Evolutionary conservation across 2,797 vertebrate species (phyloP).

Genomic region (Cyclopterus lumpus): DNA sequence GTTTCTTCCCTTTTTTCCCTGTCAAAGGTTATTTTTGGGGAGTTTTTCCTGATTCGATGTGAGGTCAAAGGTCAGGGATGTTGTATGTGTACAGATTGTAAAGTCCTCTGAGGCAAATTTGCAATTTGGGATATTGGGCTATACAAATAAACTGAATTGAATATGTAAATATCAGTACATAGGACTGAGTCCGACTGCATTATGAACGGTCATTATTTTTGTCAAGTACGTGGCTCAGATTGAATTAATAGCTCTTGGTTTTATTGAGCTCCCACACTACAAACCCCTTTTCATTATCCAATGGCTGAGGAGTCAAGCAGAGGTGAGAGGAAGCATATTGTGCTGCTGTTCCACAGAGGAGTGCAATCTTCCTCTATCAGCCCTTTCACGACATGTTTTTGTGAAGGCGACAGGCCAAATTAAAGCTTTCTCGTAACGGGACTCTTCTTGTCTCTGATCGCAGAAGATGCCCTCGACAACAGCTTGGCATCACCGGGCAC

Average conservation of each 20-base stretch:
- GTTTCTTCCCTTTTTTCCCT: too few species aligned
- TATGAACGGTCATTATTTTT: conserved; percentile 62
- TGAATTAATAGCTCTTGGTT: conserved; percentile 76
- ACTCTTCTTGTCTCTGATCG: conserved; percentile 71
- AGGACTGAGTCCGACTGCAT: conserved; percentile 27
- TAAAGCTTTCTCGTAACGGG: conserved; percentile 30
- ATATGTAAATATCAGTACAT: conserved; percentile 27
- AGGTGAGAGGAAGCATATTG: conserved; percentile 57
- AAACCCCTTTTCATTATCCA: conserved; percentile 62
- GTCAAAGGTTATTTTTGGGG: too few species aligned
- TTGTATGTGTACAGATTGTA: too few species aligned
- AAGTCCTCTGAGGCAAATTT: too few species aligned
- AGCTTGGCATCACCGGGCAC: conserved; percentile 95
- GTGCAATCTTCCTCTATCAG: conserved; percentile 1
- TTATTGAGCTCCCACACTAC: conserved; percentile 50
- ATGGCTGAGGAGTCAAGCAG: conserved; percentile 37
- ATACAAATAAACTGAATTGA: too few species aligned
- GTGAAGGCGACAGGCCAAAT: not conserved
- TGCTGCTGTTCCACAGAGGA: conserved; percentile 17
- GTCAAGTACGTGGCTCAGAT: conserved; percentile 77
- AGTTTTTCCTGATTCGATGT: too few species aligned
- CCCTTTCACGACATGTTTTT: conserved; percentile 8
- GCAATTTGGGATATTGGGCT: too few species aligned
- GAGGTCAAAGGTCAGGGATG: too few species aligned
- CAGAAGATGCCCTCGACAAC: conserved; percentile 95